Evolutionary conservation across 2,113 vertebrate species (phyloP).

Genomic region (Chauna torquata): DNA sequence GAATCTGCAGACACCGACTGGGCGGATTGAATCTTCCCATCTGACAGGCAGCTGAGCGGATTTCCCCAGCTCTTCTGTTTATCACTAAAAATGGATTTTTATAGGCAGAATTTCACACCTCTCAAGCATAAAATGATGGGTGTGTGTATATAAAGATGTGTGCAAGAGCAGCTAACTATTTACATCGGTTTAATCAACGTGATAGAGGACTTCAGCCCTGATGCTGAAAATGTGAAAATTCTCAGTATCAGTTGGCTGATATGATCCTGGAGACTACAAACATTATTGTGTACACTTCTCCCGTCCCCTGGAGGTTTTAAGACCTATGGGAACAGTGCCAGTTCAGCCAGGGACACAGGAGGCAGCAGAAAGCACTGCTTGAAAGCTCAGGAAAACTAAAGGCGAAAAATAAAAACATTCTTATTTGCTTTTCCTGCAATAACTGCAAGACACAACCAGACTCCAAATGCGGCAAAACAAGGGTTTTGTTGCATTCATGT

Average conservation of each 20-base stretch:
- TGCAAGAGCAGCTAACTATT: neutral
- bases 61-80: slow-evolving; percentile 11
- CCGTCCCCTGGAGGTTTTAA: neutral
- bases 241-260: neutral
- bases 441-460: neutral
- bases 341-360: neutral
- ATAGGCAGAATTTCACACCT: neutral
- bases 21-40: neutral
- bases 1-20: neutral
- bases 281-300: neutral
- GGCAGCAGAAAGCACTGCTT: neutral
- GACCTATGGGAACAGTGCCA: neutral
- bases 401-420: neutral
- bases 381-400: neutral
- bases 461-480: neutral
- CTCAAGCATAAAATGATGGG: neutral
- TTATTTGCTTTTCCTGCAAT: neutral
- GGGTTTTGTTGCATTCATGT: neutral
- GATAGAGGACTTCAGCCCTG: neutral
- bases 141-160: neutral
- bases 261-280: neutral
- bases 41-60: slow-evolving; percentile 31
- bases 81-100: neutral
- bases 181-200: neutral
- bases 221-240: neutral